Percentiles rank a stretch among this genome's conserved stretches.
Conservation (phyloP, 2,797 vertebrate species). For the Mormyrus proboscirostris region DNA sequence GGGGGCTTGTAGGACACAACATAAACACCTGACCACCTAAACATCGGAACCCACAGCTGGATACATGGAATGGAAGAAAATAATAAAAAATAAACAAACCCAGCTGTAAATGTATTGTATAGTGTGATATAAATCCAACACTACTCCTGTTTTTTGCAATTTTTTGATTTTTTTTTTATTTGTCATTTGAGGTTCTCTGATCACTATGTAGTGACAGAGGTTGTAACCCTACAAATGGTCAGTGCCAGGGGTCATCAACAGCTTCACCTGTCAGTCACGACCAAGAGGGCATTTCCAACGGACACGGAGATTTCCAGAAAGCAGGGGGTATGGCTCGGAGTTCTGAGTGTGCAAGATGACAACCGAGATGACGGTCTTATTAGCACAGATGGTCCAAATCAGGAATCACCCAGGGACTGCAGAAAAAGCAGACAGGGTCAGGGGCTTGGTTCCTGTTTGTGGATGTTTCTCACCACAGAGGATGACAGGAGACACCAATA, state of each 20-base stretch:
- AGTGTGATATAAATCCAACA: not conserved
- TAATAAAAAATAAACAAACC: not conserved
- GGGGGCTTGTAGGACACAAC: not conserved
- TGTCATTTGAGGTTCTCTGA: not conserved
- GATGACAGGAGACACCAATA: not conserved
- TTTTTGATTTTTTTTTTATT: not conserved
- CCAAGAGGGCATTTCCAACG: not conserved
- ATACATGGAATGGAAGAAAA: not conserved
- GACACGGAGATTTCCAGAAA: not conserved
- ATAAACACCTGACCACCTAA: not conserved
- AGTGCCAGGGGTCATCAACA: slow-evolving; percentile 41
- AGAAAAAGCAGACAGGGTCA: slow-evolving; percentile 46
- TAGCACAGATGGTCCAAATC: slow-evolving; percentile 70
- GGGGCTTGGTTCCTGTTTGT: slow-evolving; percentile 62
- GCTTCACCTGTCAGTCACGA: slow-evolving; percentile 3
- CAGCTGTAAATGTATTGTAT: not conserved
- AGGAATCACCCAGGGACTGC: slow-evolving; percentile 59
- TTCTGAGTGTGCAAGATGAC: slow-evolving; percentile 40
- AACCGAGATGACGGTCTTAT: slow-evolving; percentile 57
- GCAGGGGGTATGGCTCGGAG: not conserved
- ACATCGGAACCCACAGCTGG: not conserved
- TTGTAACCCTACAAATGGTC: slow-evolving; percentile 20
- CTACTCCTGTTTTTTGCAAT: not conserved
- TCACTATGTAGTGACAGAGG: slow-evolving; percentile 31
- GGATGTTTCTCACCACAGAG: slow-evolving; percentile 53